Conservation (phyloP, 64 coral and sea anemone genomes). For the Stylophora pistillata region DNA sequence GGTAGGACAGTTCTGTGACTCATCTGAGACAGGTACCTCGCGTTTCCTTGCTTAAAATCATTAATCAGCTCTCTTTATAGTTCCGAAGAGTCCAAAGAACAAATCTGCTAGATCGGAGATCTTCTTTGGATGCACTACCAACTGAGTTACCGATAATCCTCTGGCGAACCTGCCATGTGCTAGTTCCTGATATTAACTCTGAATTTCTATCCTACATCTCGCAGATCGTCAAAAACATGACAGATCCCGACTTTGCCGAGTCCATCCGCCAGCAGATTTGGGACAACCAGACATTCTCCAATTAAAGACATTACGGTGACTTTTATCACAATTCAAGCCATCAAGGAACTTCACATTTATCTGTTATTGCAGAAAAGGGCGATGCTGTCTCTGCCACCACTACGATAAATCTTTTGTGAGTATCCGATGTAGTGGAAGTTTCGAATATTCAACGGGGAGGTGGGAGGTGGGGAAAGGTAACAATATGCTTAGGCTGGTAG, state of each 20-base stretch:
- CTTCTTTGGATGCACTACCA: too few relatives aligned
- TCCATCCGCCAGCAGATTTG: slow-evolving; percentile 68
- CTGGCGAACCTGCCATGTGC: too few relatives aligned
- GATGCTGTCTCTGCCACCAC: slow-evolving; percentile 95
- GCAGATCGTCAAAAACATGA: slow-evolving; percentile 79
- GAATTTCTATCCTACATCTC: neutral
- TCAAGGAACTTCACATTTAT: slow-evolving; percentile 83
- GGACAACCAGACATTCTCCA: slow-evolving; percentile 70
- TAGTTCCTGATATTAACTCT: too few relatives aligned
- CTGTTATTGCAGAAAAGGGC: slow-evolving; percentile 82
- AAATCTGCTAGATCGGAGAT: too few relatives aligned
- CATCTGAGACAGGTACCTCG: too few relatives aligned
- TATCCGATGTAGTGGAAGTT: neutral
- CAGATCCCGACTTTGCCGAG: slow-evolving; percentile 72
- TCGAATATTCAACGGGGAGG: neutral
- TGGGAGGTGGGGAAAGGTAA: too few relatives aligned
- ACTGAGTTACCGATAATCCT: too few relatives aligned
- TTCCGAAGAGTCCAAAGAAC: too few relatives aligned
- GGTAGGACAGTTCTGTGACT: slow-evolving; percentile 1
- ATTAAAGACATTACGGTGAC: slow-evolving; percentile 76
- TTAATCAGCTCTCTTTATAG: too few relatives aligned
- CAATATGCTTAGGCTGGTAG: too few relatives aligned
- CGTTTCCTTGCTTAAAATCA: too few relatives aligned
- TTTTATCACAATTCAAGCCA: slow-evolving; percentile 71
- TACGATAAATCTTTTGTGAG: slow-evolving; percentile 91